phyloP scores from a whole-genome alignment of 2,888 invertebrate species.

The Epicampocera succincta region DNA sequence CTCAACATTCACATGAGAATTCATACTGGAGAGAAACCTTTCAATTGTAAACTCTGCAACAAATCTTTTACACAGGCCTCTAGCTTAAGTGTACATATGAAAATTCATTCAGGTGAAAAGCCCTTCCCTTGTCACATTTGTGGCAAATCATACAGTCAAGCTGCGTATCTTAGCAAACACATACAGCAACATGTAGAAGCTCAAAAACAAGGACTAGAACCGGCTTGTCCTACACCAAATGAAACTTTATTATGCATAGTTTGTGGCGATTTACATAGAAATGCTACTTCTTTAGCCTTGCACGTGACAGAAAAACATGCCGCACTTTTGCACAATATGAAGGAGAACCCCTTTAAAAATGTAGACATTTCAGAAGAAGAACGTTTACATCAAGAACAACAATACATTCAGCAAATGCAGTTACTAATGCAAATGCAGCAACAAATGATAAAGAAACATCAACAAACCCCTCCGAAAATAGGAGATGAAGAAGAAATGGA shows the following conservation, averaged over 20 bases:
- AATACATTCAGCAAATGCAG: slow-evolving; percentile 72
- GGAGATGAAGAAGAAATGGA: slow-evolving; percentile 63
- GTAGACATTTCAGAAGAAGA: slow-evolving; percentile 70
- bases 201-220: slow-evolving; percentile 59
- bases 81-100: slow-evolving; percentile 81
- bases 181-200: slow-evolving; percentile 76
- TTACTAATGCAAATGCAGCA: slow-evolving; percentile 73
- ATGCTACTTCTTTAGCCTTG: slow-evolving; percentile 77
- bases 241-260: slow-evolving; percentile 79
- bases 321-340: slow-evolving; percentile 78
- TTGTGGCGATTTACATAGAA: slow-evolving; percentile 78
- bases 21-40: slow-evolving; percentile 81
- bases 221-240: slow-evolving; percentile 38
- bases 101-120: slow-evolving; percentile 80
- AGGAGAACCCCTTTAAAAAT: slow-evolving; percentile 49
- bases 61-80: slow-evolving; percentile 82
- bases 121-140: slow-evolving; percentile 79
- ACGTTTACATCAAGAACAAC: slow-evolving; percentile 74
- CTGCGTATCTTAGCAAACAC: slow-evolving; percentile 80
- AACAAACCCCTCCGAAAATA: slow-evolving; percentile 10
- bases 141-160: slow-evolving; percentile 80
- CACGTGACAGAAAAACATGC: slow-evolving; percentile 80
- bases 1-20: slow-evolving; percentile 81
- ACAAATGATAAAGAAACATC: slow-evolving; percentile 62
- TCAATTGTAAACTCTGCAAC: slow-evolving; percentile 80